phyloP scores from a whole-genome alignment of 2,888 invertebrate genomes.

The Aphidius colemani region DNA sequence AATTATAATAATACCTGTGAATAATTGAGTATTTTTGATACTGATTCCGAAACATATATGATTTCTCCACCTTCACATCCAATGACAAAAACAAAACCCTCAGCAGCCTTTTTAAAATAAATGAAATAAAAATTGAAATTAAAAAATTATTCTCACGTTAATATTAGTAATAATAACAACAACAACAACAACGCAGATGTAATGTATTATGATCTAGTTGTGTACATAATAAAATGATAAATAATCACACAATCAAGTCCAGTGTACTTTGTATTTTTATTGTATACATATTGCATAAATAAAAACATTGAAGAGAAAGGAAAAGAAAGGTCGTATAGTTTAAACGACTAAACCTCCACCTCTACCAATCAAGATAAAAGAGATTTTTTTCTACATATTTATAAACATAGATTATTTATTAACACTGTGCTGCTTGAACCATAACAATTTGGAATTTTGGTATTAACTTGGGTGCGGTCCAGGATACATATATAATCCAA shows the following conservation, averaged over 20 bases:
- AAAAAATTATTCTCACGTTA: not conserved
- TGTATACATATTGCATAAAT: no score
- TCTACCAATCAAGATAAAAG: not conserved
- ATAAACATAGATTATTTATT: slow-evolving; percentile 10
- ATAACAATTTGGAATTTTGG: slow-evolving; percentile 20
- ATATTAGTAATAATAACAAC: not conserved
- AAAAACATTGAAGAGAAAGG: slow-evolving; percentile 11
- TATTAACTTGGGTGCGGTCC: slow-evolving; percentile 30
- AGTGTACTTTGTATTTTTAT: no score
- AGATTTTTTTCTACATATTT: not conserved
- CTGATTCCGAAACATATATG: slow-evolving; percentile 88
- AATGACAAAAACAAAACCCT: slow-evolving; percentile 90
- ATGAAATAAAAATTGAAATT: not conserved
- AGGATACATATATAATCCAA: slow-evolving; percentile 8
- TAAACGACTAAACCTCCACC: no score
- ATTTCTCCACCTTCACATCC: slow-evolving; percentile 91
- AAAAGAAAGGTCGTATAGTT: slow-evolving; percentile 15
- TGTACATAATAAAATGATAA: not conserved
- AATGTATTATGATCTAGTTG: slow-evolving; percentile 13
- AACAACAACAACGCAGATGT: not conserved
- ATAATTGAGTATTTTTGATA: slow-evolving; percentile 79
- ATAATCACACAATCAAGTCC: not conserved
- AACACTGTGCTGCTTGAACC: slow-evolving; percentile 13
- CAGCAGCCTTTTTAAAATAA: slow-evolving; percentile 69
- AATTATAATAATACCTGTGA: slow-evolving; percentile 67